Evolutionary conservation across 2,888 invertebrate genomes (phyloP), one percentile per base, ranked within the genome.

Genomic region (Lycocerus yunnanus): DNA sequence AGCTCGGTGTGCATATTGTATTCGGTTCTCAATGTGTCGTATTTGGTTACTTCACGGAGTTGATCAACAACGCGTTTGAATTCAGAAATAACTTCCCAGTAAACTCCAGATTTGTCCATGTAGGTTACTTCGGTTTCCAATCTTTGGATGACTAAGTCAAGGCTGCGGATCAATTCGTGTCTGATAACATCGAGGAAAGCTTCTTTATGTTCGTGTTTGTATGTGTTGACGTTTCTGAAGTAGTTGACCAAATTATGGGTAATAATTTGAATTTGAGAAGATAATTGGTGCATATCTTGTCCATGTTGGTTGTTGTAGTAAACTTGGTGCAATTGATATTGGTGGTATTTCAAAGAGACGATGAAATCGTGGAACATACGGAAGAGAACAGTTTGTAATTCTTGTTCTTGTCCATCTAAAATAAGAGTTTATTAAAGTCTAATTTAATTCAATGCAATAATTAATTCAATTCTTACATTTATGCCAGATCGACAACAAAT

Each of bases 221-320:
- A 66, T 2, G 68, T 21, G 1, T 65, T 59, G n/a, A 71, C 68
- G 66, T 71, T 71, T 58, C 27, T 71, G 10, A 74, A 59, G 68
- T 63, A 74, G 13, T 68, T 15, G 10, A 63, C 24, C 18, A 74
- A 58, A 66, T 71, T 71, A 60, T 74, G 68, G 59, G 71, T 74
- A 15, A 74, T 68, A 10, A 71, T 27, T 65, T 71, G 71, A 15
- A 74, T 74, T 69, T 74, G 74, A 11, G 24, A 16, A 0, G 58
- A 68, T 66, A 74, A 21, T 24, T 74, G 68, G 43, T 58, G 27
- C n/a, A 58, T 5, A 14, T 43, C 10, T 43, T 68, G 66, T 13
- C 69, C 68, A 58, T 68, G 21, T 15, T 65, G 21, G 21, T 18
- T 66, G 13, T 0, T 24, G 60, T 75, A 68, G 72, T 69, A 75